Evolutionary conservation across 2,797 vertebrate species (phyloP), one percentile per base, ranked within the genome.

Genomic region (Epinephelus awoara): DNA sequence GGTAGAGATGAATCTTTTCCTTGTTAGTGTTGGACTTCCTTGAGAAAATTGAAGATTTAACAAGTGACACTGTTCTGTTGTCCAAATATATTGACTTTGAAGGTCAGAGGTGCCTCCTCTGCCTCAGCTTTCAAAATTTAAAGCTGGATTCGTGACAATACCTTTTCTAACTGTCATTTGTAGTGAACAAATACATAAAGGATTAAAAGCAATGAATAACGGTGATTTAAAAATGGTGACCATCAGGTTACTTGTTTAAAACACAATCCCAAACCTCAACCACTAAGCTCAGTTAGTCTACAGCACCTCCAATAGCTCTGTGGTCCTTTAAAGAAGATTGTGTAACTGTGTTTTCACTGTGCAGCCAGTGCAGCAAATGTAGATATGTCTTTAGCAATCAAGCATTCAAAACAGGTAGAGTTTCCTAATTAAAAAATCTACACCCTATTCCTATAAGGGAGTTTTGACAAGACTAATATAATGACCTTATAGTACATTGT

Each of bases 1-100:
- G 34, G 34, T 34, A 34, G 34, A 42, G n/a, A 52, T 2, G 14
- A 69, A 34, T 11, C 47, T 21, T 49, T 85, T 85, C 80, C 72
- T 75, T 34, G 58, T 57, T 52, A 13, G 34, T 58, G 44, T 27
- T 15, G 19, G 17, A 50, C 29, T 54, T 52, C 46, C 57, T 68
- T 25, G 12, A 67, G 17, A 44, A 34, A 63, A 19, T 0, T n/a
- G 0, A 42, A 27, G 6, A 34, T 34, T 34, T 34, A 34, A 7
- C 34, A 34, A 34, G 34, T 34, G 34, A 34, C 34, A 12, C 29
- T 19, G 57, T 7, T 42, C 6, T 29, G 3, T n/a, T 46, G 23
- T 49, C 2, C 6, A 52, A 38, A 59, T 15, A 49, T 4, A 54
- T 23, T 2, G 25, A 14, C 4, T n/a, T 2, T 17, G 12, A 27